phyloP scores from a whole-genome alignment of 2,888 invertebrate species.

The Drosophila histrio region DNA sequence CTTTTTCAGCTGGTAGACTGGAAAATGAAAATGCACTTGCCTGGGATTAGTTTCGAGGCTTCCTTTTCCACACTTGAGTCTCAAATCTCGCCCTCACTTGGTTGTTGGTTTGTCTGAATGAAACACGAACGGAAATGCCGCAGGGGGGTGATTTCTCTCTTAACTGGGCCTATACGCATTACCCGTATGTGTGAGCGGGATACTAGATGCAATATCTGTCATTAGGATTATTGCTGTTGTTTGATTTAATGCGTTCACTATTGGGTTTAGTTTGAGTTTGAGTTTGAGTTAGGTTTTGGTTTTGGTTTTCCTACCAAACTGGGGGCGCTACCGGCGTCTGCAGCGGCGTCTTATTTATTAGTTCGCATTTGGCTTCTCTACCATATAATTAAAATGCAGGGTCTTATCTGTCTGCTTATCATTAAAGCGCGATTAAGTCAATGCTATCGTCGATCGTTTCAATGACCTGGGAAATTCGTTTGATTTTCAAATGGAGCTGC shows the following conservation, averaged over 20 bases:
- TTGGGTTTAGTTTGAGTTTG: constrained; percentile 14
- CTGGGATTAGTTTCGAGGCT: constrained; percentile 54
- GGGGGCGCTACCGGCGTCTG: constrained; percentile 41
- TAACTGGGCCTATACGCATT: constrained; percentile 43
- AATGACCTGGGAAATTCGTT: constrained; percentile 29
- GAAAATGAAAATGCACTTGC: constrained; percentile 73
- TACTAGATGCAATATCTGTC: constrained; percentile 15
- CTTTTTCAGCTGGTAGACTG: constrained; percentile 38
- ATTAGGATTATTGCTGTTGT: constrained; percentile 54
- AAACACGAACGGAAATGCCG: constrained; percentile 71
- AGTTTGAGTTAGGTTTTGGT: not conserved
- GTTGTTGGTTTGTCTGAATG: constrained; percentile 37
- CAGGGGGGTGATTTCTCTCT: constrained; percentile 62
- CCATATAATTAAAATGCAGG: constrained; percentile 63
- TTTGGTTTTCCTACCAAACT: constrained; percentile 21
- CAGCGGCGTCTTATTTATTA: constrained; percentile 57
- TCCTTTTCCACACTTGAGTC: constrained; percentile 13
- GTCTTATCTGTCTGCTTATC: constrained; percentile 37
- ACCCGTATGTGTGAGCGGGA: not conserved
- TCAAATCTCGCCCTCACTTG: constrained; percentile 34
- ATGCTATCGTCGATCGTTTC: not conserved
- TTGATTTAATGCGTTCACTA: constrained; percentile 45
- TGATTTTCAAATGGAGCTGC: constrained; percentile 24
- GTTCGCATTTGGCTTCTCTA: constrained; percentile 40
- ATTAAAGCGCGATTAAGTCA: constrained; percentile 56